Base-by-base conservation (phyloP, 2,113 vertebrate species). In the Pterocles gutturalis region DNA sequence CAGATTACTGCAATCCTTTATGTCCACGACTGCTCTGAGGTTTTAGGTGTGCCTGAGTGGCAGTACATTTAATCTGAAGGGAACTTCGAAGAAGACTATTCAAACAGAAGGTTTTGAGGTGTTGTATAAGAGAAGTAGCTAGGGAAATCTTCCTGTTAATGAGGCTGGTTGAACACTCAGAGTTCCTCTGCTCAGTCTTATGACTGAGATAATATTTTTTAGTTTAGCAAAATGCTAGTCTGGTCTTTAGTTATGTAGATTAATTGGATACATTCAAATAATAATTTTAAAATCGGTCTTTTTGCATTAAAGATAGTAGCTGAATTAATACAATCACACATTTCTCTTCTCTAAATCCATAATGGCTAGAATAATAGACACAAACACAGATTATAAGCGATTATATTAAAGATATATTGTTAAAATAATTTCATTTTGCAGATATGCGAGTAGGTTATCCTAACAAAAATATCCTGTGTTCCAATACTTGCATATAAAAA, bases 241-340 rank as follows among this genome's bases (percentile, higher is more conserved):
- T 38, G 11, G 11, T 67, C 25, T 60, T 85, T 25, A 83, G 38
- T 41, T 58, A 17, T 25, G 31, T 49, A 64, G 48, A 71, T 60
- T 72, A 69, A 86, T 17, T 51, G 60, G 31, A 45, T 33, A 29
- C 4, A 25, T 7, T 48, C 11, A 60, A 67, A 67, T 12, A 65
- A 43, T 43, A 77, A 77, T 67, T 4, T 55, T 72, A 38, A 38
- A 38, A 38, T 38, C 10, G 36, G 29, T 34, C 8, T 17, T 69
- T 86, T 83, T 80, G 2, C 1, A 0, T 33, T 53, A 38, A 17
- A 81, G 7, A 11, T 38, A 33, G 19, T 18, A 67, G 2, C 0
- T 45, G 19, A 86, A 16, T 55, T 51, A 21, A 48, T 33, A 10
- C 24, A 58, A 26, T 7, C 24, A 51, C 24, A 83, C 53, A 64